Conservation (phyloP, 1,140 invertebrate species). For the Atta texana region DNA sequence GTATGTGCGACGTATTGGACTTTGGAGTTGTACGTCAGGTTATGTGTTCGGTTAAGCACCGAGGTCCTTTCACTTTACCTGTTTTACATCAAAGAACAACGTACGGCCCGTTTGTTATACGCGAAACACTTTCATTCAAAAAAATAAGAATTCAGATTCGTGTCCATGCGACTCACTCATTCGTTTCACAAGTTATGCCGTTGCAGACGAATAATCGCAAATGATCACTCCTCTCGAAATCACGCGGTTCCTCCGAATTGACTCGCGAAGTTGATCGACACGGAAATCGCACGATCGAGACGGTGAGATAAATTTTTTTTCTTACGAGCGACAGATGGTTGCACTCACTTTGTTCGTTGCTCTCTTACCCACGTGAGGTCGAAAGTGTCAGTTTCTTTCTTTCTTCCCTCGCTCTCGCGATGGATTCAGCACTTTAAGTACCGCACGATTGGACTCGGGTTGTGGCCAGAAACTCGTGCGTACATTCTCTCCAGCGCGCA, state of each 20-base stretch:
- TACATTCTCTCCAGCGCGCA: slow-evolving; percentile 49
- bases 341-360: slow-evolving; percentile 23
- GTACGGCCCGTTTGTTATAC: neutral
- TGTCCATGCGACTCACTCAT: neutral
- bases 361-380: neutral
- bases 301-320: neutral
- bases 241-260: neutral
- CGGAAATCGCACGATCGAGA: neutral
- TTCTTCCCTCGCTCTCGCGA: neutral
- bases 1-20: neutral
- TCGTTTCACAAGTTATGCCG: neutral
- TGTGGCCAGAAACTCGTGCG: neutral
- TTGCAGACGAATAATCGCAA: neutral
- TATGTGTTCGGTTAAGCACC: slow-evolving; percentile 49
- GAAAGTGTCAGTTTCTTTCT: neutral
- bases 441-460: too few relatives aligned
- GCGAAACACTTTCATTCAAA: neutral
- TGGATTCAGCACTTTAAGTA: neutral
- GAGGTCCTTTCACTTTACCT: slow-evolving; percentile 73
- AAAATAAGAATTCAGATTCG: neutral
- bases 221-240: neutral
- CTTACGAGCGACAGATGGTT: neutral
- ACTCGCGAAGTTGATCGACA: neutral
- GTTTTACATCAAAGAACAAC: slow-evolving; percentile 51
- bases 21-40: slow-evolving; percentile 52